Evolutionary conservation across 2,797 vertebrate genomes (phyloP).

Genomic region (Kryptopterus vitreolus): DNA sequence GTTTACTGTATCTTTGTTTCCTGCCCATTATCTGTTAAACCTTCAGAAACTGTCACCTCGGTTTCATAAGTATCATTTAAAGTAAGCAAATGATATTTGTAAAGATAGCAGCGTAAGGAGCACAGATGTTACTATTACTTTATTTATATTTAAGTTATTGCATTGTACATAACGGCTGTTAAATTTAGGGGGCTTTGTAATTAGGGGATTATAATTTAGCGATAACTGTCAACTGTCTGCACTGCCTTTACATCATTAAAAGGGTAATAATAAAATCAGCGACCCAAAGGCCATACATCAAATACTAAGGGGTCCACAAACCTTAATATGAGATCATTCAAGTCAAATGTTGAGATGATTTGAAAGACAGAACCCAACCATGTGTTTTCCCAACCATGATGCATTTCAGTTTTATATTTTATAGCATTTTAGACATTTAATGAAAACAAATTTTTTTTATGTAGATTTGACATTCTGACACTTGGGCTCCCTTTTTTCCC

Average conservation of each 20-base stretch:
- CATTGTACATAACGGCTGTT: background rate
- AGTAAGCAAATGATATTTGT: too few species aligned
- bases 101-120: too few species aligned
- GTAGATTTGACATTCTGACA: background rate
- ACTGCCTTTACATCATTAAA: background rate
- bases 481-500: background rate
- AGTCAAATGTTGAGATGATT: slow-evolving; percentile 3
- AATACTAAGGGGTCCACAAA: slow-evolving; percentile 2
- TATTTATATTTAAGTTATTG: background rate
- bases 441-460: background rate
- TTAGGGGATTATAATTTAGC: slow-evolving; percentile 4
- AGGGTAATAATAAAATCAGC: background rate
- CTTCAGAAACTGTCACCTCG: background rate
- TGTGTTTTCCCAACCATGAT: background rate
- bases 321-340: background rate
- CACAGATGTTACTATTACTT: background rate
- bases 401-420: background rate
- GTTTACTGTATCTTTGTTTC: background rate
- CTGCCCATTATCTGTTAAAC: background rate
- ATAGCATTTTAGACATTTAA: slow-evolving; percentile 31
- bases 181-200: background rate
- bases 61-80: background rate
- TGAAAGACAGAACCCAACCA: too few species aligned
- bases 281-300: background rate
- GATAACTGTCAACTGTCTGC: background rate